These are phyloP conservation scores for Melikaiella ostensackeni DNA, from an alignment of 2,888 invertebrate species.

Conservation along the genomic window DNA sequence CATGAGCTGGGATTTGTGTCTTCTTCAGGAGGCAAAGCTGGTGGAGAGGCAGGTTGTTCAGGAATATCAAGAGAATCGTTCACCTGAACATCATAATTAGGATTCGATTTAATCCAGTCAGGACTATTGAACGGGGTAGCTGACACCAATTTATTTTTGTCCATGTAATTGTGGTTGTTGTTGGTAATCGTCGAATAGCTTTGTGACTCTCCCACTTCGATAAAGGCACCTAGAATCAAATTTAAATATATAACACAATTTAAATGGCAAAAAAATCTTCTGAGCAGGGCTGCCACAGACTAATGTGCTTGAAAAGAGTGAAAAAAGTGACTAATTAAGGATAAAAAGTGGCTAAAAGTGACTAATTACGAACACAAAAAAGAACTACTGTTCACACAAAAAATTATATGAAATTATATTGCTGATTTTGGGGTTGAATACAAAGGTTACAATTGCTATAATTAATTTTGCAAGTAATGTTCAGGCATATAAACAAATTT, in stretches of 20 bases:
- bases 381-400: too few species aligned
- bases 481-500: too few species aligned
- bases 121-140: constrained; percentile 57
- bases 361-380: too few species aligned
- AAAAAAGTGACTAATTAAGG: too few species aligned
- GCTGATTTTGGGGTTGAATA: too few species aligned
- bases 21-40: constrained; percentile 51
- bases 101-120: constrained; percentile 59
- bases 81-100: constrained; percentile 60
- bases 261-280: background rate
- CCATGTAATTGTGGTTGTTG: constrained; percentile 59
- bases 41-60: constrained; percentile 50
- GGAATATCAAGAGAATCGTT: constrained; percentile 46
- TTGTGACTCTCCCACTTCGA: constrained; percentile 29
- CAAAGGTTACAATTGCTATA: too few species aligned
- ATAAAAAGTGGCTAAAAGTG: too few species aligned
- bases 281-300: too few species aligned
- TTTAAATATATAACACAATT: background rate
- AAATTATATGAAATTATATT: too few species aligned
- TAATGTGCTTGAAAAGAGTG: too few species aligned
- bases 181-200: constrained; percentile 44
- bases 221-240: constrained; percentile 17
- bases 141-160: constrained; percentile 61
- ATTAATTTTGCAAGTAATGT: too few species aligned
- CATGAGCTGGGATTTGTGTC: constrained; percentile 64